Evolutionary conservation across 2,113 vertebrate genomes (phyloP).

Genomic region (Boleophthalmus pectinirostris): DNA sequence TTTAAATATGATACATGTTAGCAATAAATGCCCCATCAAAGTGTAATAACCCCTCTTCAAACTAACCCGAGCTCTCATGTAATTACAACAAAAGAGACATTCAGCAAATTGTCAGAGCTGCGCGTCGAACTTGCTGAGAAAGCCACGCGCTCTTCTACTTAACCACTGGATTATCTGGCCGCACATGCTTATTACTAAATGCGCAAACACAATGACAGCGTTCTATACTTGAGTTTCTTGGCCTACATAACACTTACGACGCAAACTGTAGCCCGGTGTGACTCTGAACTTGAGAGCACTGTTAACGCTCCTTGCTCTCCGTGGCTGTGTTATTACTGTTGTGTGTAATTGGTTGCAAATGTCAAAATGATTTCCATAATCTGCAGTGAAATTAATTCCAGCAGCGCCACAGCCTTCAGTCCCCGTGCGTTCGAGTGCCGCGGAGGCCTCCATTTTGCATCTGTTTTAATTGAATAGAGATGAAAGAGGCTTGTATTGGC

Average conservation of each 20-base stretch:
- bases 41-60: too few species aligned
- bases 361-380: constrained; percentile 7
- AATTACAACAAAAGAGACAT: too few species aligned
- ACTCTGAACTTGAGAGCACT: not conserved
- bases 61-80: too few species aligned
- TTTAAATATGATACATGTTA: too few species aligned
- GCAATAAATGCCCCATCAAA: too few species aligned
- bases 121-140: too few species aligned
- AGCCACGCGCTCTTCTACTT: too few species aligned
- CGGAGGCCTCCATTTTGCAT: constrained; percentile 14
- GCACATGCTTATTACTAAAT: too few species aligned
- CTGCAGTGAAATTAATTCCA: constrained; percentile 14
- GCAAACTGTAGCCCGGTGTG: not conserved
- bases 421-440: not conserved
- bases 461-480: constrained; percentile 9
- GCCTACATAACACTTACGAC: not conserved
- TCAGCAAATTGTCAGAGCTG: too few species aligned
- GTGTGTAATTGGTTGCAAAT: constrained; percentile 3
- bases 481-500: constrained; percentile 14
- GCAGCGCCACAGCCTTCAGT: constrained; percentile 20
- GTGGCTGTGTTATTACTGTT: not conserved
- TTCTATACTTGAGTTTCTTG: not conserved
- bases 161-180: too few species aligned
- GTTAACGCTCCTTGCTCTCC: not conserved
- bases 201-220: too few species aligned